Evolutionary conservation across 2,888 invertebrate genomes (phyloP), one percentile per base, ranked within the genome.

Genomic region (Tiphia femorata): DNA sequence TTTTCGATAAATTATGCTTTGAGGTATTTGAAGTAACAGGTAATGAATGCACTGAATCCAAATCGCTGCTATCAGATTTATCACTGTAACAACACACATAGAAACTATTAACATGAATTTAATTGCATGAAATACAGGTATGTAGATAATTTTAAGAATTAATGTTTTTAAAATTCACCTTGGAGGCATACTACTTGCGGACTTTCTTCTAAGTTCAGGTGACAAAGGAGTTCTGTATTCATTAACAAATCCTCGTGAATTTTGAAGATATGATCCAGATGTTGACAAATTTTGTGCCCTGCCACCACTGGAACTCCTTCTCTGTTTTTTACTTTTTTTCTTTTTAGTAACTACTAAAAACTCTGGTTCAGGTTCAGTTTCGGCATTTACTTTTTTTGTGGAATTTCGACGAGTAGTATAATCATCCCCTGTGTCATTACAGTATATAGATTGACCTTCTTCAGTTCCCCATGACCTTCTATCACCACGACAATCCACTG

Each of bases 1-100:
- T 75, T 65, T 81, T 80, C 4, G 76, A 77, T 35, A 77, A 67
- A 71, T 77, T 72, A 64, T 81, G 80, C 63, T 83, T 81, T n/a
- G 84, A 82, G 4, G 83, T 82, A 21, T 85, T 85, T 16, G 85
- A 84, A 21, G 84, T 84, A 17, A 91, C 89, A 20, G 94, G 94
- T 76, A 94, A 86, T 68, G 94, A 94, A 85, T 94, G 93, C 67
- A 94, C 92, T 12, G 94, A 94, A 79, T 95, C 95, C 76, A 91
- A 87, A 84, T 92, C 92, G 78, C 92, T 92, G 71, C 94, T 93
- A 81, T 93, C 93, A 62, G 92, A 92, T 84, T 93, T 93, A 77
- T 94, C 94, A 73, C 84, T 84, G 64, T 7, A 75, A 72, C n/a
- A n/a, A 21, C 10, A 10, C 19, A 33, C 12, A 33, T 33, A 14